Conservation (phyloP, 2,888 invertebrate genomes). For the Morpho helenor region DNA sequence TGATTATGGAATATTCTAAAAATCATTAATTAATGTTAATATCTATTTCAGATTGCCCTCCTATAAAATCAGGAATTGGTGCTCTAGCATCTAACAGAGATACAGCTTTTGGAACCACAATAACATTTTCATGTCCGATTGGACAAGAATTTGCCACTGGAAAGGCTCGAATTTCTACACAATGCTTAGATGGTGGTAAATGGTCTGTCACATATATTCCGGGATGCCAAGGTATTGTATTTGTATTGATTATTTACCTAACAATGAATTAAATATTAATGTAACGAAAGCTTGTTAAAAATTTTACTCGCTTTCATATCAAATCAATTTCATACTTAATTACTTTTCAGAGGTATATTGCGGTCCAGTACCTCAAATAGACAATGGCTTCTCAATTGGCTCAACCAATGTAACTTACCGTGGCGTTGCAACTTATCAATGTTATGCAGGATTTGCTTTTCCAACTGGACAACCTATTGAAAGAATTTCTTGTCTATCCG, state of each 20-base stretch:
- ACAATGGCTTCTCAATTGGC: constrained; percentile 97
- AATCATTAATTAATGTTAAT: not conserved
- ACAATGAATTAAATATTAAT: too few species aligned
- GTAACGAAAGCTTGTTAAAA: too few species aligned
- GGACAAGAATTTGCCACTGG: constrained; percentile 97
- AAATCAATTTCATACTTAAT: constrained; percentile 9
- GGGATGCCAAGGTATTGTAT: constrained; percentile 88
- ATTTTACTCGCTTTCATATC: constrained; percentile 3
- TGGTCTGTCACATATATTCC: constrained; percentile 96
- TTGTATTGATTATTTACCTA: too few species aligned
- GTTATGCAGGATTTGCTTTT: constrained; percentile 97
- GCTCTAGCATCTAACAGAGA: constrained; percentile 94
- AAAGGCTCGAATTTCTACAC: constrained; percentile 88
- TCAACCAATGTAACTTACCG: constrained; percentile 97
- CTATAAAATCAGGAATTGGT: constrained; percentile 89
- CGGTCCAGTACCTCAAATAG: constrained; percentile 98
- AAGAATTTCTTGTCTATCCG: constrained; percentile 92
- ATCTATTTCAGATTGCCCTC: constrained; percentile 87
- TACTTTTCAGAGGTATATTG: constrained; percentile 89
- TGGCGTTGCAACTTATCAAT: constrained; percentile 96
- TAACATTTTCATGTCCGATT: constrained; percentile 94
- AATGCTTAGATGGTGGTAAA: constrained; percentile 93
- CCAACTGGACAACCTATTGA: constrained; percentile 92
- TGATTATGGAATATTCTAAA: not conserved
- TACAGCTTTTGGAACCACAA: constrained; percentile 93